Percentiles rank a stretch among this genome's conserved stretches.
Evolutionary conservation across 2,113 vertebrate genomes (phyloP).

Genomic region (Aphyosemion australe): DNA sequence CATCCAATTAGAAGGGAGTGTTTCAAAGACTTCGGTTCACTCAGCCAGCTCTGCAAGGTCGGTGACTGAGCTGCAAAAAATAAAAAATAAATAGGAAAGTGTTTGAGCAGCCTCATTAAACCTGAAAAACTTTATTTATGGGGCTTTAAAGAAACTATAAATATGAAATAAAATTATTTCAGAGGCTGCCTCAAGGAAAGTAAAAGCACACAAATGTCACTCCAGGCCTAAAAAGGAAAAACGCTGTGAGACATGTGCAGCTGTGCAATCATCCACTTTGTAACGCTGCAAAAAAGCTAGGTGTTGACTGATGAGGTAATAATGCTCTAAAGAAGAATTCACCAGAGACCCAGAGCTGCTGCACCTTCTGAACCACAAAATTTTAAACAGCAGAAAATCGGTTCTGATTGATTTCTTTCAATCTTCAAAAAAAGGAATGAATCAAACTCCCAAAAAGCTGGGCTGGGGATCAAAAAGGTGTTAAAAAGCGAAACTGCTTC

Average conservation of each 20-base stretch:
- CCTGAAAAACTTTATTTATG: not conserved
- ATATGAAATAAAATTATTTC: too few relatives aligned
- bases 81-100: not conserved
- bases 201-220: not conserved
- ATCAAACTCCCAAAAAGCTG: not conserved
- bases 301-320: not conserved
- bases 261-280: not conserved
- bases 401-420: too few relatives aligned
- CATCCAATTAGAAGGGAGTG: conserved; percentile 11
- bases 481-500: too few relatives aligned
- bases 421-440: too few relatives aligned
- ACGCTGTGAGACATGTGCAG: not conserved
- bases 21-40: conserved; percentile 13
- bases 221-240: not conserved
- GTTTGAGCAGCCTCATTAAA: conserved; percentile 1
- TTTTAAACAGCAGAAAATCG: not conserved
- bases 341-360: not conserved
- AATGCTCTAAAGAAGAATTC: not conserved
- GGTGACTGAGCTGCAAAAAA: not conserved
- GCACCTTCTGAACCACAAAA: not conserved
- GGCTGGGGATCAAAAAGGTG: not conserved
- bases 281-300: not conserved
- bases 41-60: conserved; percentile 1
- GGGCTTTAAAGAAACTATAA: not conserved
- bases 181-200: not conserved